These are phyloP conservation scores for Acipenser ruthenus DNA, from an alignment of 2,797 vertebrate species.

Conservation along the genomic window DNA sequence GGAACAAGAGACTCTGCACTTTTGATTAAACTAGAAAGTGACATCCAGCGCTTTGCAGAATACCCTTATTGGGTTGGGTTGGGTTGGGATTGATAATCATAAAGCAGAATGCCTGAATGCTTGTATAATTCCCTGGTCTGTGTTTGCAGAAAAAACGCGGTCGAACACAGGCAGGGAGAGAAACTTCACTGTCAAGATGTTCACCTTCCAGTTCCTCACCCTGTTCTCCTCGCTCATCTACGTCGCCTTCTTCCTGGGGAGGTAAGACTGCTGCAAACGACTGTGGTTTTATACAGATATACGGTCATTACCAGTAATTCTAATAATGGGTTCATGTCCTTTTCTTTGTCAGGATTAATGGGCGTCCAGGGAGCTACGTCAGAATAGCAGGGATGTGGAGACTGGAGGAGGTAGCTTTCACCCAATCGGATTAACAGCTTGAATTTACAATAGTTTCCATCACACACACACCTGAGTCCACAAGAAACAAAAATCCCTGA, in stretches of 20 bases:
- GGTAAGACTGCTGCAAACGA: conserved; percentile 51
- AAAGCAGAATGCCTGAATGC: neutral
- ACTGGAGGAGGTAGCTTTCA: conserved; percentile 70
- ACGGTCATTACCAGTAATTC: neutral
- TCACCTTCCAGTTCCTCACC: conserved; percentile 91
- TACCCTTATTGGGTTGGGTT: no score
- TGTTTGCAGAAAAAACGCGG: conserved; percentile 67
- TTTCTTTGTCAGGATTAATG: conserved; percentile 73
- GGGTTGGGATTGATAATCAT: no score
- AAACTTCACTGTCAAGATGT: conserved; percentile 83
- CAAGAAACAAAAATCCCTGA: no score
- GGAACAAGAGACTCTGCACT: conserved; percentile 15
- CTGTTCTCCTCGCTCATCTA: conserved; percentile 92
- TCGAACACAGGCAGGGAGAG: conserved; percentile 71
- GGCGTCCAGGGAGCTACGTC: conserved; percentile 78
- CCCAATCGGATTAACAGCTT: neutral
- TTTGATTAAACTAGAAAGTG: neutral
- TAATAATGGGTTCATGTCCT: neutral
- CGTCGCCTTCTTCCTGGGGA: conserved; percentile 87
- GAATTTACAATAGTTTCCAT: no score
- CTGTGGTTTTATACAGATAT: no score
- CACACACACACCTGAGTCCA: no score
- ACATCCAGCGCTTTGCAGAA: no score
- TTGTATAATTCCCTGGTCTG: neutral
- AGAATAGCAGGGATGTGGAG: conserved; percentile 79